Base-by-base conservation (phyloP, 1,140 invertebrate species). In the Papilio machaon region DNA sequence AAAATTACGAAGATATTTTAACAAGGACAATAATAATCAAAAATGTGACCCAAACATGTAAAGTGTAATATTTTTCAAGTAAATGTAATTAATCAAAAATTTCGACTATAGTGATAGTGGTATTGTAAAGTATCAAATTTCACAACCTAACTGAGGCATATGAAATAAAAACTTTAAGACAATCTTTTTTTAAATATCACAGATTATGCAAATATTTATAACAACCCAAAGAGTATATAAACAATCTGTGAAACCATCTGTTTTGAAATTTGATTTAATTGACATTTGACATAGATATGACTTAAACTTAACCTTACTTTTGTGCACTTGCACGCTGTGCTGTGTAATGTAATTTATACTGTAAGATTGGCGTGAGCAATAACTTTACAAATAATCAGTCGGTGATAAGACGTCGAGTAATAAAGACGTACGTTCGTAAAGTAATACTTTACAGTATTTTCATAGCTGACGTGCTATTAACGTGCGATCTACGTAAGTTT, bases 91-190 rank as follows among this genome's bases (percentile, higher is more conserved):
- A 30, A 30, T 30, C 23, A 30, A 30, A 30, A 30, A 30, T 30
- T 30, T 30, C 23, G 23, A 30, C 0, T 30, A 30, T 30, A 30
- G 23, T 30, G 23, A 30, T 30, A 30, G 23, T 30, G 23, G 23
- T 30, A 30, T 30, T 30, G 23, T 30, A 30, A 30, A 30, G 23
- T 30, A 30, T 30, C 23, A 2, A 30, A 30, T 30, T 30, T 30
- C 23, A 30, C 23, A 43, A 43, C 38, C 7, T 43, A 43, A 43
- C 4, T 43, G 7, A 7, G 38, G 38, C 38, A 43, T 30, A 30
- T 13, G 4, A 84, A 85, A 91, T 46, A 91, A 79, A 79, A 91
- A 91, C 83, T 87, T 19, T 15, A 30, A 70, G 30, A 15, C 30
- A 70, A 15, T 70, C 19, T 15, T 35, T 70, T 43, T 70, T 70